Evolutionary conservation across 1,140 invertebrate genomes (phyloP), one percentile per base, ranked within the genome.

Genomic region (Andrena cerasifolii): DNA sequence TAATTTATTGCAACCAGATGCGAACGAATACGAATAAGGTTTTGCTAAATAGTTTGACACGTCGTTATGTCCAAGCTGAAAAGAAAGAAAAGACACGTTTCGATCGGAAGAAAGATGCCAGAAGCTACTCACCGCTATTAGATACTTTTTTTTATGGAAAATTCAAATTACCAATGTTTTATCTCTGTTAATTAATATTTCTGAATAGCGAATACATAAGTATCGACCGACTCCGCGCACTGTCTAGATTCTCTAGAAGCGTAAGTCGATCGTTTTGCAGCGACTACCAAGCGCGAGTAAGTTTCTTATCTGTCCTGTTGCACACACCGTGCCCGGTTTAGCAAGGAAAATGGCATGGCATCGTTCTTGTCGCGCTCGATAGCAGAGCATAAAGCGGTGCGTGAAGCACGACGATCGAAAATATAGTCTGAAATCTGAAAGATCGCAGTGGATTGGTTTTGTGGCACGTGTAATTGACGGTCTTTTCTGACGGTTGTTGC

Each of bases 401-500:
- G 14, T 14, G 10, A 45, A 10, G n/a, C 66, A 45, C 59, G 63
- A 66, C 72, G 43, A 87, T 80, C 82, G 82, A 89, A 88, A 88
- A 87, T 91, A 84, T 89, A 85, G 21, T 85, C 74, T 87, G 79
- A 67, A 87, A 85, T n/a, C n/a, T n/a, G 36, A 40, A 40, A 40
- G 36, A 85, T 88, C 66, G 84, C 87, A 87, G 83, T 84, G 77
- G 79, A 81, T 84, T 73, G 79, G 84, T 82, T 80, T 63, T 86
- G 56, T 86, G 72, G 85, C 77, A 89, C 81, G 81, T 83, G 83
- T 90, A 70, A 87, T 82, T 89, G 75, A 91, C 89, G 88, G 89
- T 87, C 82, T 87, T 90, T 90, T 90, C 87, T 92, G 78, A 92
- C 91, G 91, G 91, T 92, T 92, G 90, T 92, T 92, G 87, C 91